Evolutionary conservation across 2,797 vertebrate genomes (phyloP), one percentile per base, ranked within the genome.

Genomic region (Galagoides demidoff): DNA sequence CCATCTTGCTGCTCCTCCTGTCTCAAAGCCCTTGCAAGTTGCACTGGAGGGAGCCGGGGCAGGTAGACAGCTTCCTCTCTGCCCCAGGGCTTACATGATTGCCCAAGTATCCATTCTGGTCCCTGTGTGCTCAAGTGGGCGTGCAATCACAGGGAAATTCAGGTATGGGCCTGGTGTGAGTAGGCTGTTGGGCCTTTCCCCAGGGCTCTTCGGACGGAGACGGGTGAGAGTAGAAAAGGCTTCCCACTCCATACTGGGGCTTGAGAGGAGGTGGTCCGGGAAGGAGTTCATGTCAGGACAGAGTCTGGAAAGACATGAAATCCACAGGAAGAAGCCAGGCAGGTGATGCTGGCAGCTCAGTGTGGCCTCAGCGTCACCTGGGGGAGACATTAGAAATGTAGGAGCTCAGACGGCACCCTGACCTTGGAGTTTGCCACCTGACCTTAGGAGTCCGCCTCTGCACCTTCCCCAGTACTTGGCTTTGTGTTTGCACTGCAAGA

Each of bases 281-380:
- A 77, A 77, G 73, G 63, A 49, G n/a, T 29, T 39, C 66, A 73
- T 27, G 71, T 37, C 77, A 59, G 89, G 73, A 63, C 59, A 59
- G 85, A 86, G 9, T n/a, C 45, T 66, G 78, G 89, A 96, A 85
- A 76, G 43, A 76, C 37, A 49, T 37, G 12, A 23, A n/a, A 73
- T 29, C 2, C 17, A 20, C 6, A 37, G 29, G 77, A 25, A 39
- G 78, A 78, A 34, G 31, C n/a, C 4, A 1, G 27, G 34, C 73
- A 57, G 49, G 22, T 59, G 74, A 79, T 39, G 3, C 20, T 3
- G 76, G 74, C 0, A 0, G 37, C 49, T 71, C 39, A 22, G 8
- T n/a, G 29, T 66, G 57, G 79, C 5, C n/a, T 27, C 52, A 25
- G 83, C 29, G 9, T 92, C 57, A 23, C 34, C 31, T 43, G 17